phyloP scores from a whole-genome alignment of 2,113 vertebrate genomes.

The Hydropotes inermis region DNA sequence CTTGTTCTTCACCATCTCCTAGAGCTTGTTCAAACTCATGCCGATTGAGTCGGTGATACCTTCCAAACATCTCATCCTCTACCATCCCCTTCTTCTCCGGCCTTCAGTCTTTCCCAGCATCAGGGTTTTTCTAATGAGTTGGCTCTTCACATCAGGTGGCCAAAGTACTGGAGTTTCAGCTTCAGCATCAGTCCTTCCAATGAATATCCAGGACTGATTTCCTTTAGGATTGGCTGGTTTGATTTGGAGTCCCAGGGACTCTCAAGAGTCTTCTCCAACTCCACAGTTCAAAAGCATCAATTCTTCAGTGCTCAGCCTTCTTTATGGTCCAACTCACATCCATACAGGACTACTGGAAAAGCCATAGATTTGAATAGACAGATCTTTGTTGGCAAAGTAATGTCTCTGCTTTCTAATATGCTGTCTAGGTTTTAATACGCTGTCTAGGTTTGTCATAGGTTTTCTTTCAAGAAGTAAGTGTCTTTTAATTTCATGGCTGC shows the following conservation, averaged over 20 bases:
- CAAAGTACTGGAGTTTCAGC: neutral
- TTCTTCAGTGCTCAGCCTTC: neutral
- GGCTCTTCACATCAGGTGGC: neutral
- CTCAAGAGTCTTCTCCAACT: neutral
- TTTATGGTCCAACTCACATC: neutral
- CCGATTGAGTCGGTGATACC: neutral
- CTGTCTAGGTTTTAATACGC: neutral
- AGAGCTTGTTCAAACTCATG: neutral
- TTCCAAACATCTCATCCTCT: neutral
- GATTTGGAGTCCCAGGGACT: neutral
- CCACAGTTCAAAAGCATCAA: neutral
- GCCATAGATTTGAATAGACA: neutral
- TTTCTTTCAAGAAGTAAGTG: neutral
- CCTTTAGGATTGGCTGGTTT: neutral
- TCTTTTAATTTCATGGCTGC: neutral
- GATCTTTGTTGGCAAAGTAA: neutral
- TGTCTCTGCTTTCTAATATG: neutral
- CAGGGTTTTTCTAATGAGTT: neutral
- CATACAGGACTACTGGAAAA: neutral
- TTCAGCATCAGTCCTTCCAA: neutral
- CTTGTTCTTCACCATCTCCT: neutral
- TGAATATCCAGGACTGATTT: neutral
- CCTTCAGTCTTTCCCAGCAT: neutral
- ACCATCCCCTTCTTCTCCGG: neutral
- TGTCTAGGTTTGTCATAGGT: neutral